A percentile compares a stretch with the other conserved stretches of the same genome.
phyloP scores from a whole-genome alignment of 2,888 invertebrate genomes.

The Drosophila austrosaltans region DNA sequence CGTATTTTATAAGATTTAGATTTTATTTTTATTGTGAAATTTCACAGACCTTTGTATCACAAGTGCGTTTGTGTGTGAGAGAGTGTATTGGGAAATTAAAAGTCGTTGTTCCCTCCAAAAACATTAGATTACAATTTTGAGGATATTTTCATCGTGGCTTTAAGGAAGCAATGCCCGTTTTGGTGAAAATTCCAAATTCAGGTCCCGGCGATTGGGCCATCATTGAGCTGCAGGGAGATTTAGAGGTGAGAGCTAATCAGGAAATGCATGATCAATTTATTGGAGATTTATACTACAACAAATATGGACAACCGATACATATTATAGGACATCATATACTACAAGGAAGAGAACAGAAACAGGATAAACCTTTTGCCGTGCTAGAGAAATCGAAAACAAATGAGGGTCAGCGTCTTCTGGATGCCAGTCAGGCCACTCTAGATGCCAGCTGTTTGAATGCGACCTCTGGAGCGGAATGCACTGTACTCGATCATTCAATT shows the following conservation, averaged over 20 bases:
- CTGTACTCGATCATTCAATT: slow-evolving; percentile 82
- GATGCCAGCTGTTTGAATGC: slow-evolving; percentile 64
- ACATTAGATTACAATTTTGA: neutral
- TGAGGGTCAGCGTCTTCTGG: slow-evolving; percentile 76
- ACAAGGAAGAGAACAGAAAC: slow-evolving; percentile 91
- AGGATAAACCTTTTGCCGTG: slow-evolving; percentile 94
- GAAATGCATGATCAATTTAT: slow-evolving; percentile 88
- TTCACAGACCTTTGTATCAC: too few species aligned
- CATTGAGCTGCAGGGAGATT: slow-evolving; percentile 94
- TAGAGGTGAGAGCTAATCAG: slow-evolving; percentile 88
- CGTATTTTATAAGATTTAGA: too few species aligned
- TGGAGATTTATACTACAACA: slow-evolving; percentile 93
- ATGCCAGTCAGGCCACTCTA: slow-evolving; percentile 60
- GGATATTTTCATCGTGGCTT: neutral
- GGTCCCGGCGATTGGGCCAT: slow-evolving; percentile 89
- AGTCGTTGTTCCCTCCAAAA: slow-evolving; percentile 3
- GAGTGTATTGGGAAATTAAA: neutral
- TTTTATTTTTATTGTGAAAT: too few species aligned
- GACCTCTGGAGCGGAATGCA: slow-evolving; percentile 71
- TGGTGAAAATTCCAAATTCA: slow-evolving; percentile 52
- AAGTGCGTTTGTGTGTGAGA: neutral
- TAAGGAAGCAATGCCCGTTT: slow-evolving; percentile 71
- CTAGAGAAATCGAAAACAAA: slow-evolving; percentile 86
- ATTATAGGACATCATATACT: slow-evolving; percentile 96
- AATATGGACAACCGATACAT: slow-evolving; percentile 89